phyloP scores from a whole-genome alignment of 2,113 vertebrate species.

The Macquaria ambigua region DNA sequence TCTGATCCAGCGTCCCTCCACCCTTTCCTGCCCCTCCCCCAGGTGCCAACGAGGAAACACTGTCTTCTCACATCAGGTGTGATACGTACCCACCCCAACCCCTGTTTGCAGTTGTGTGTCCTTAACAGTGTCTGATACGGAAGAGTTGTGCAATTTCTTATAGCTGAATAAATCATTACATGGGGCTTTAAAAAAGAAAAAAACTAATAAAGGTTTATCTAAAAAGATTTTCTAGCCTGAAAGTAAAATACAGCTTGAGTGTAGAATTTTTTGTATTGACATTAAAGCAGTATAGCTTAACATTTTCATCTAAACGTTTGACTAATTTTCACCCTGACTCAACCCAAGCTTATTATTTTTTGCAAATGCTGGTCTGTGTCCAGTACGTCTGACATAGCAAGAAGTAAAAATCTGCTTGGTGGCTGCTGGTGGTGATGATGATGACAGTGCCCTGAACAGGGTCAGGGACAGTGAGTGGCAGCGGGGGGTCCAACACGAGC shows the following conservation, averaged over 20 bases:
- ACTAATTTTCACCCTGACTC: neutral
- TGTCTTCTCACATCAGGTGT: slow-evolving; percentile 78
- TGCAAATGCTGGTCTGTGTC: neutral
- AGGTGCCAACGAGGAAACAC: slow-evolving; percentile 62
- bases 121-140: slow-evolving; percentile 13
- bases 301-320: neutral
- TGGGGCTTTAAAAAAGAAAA: neutral
- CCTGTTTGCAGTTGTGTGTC: neutral
- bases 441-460: slow-evolving; percentile 3
- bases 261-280: neutral
- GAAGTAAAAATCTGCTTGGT: slow-evolving; percentile 12
- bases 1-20: slow-evolving; percentile 53
- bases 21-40: slow-evolving; percentile 64
- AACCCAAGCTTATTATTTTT: neutral
- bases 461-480: slow-evolving; percentile 37
- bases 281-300: neutral
- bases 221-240: neutral
- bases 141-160: neutral
- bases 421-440: slow-evolving; percentile 33
- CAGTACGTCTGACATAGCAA: neutral
- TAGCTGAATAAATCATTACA: neutral
- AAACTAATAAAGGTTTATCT: neutral
- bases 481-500: neutral
- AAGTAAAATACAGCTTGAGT: neutral
- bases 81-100: slow-evolving; percentile 44